These are phyloP conservation scores for Helogale parvula DNA, from an alignment of 2,113 vertebrate genomes.

Conservation along the genomic window DNA sequence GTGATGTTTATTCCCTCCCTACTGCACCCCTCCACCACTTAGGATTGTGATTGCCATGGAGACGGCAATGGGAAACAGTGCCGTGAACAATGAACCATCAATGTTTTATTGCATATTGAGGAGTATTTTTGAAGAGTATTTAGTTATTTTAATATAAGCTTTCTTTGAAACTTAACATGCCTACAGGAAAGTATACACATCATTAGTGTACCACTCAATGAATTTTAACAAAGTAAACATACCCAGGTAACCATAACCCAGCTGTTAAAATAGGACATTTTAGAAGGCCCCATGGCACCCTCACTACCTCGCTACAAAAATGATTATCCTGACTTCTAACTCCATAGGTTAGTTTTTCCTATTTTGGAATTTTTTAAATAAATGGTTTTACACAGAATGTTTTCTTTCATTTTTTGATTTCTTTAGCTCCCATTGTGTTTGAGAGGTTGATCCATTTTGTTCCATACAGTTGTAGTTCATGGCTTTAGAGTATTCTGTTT, in stretches of 20 bases:
- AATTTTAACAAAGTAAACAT: background rate
- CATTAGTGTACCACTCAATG: background rate
- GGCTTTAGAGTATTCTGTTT: background rate
- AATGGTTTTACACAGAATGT: background rate
- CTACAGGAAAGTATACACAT: background rate
- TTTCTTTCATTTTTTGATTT: background rate
- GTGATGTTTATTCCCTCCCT: background rate
- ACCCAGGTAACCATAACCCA: background rate
- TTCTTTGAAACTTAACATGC: background rate
- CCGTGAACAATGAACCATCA: background rate
- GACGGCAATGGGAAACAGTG: background rate
- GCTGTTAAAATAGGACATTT: background rate
- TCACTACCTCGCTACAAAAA: background rate
- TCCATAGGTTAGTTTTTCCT: background rate
- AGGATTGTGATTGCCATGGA: background rate
- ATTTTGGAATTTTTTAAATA: background rate
- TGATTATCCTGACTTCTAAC: background rate
- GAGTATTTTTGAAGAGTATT: background rate
- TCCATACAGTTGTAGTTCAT: background rate
- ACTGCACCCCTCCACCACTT: fast-evolving
- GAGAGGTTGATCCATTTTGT: background rate
- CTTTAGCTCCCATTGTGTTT: background rate
- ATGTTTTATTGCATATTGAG: background rate
- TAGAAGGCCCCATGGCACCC: background rate
- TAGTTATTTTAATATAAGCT: background rate